Evolutionary conservation across 1,140 invertebrate species (phyloP), one percentile per base, ranked within the genome.

Genomic region (Pemphigus obesinymphae): DNA sequence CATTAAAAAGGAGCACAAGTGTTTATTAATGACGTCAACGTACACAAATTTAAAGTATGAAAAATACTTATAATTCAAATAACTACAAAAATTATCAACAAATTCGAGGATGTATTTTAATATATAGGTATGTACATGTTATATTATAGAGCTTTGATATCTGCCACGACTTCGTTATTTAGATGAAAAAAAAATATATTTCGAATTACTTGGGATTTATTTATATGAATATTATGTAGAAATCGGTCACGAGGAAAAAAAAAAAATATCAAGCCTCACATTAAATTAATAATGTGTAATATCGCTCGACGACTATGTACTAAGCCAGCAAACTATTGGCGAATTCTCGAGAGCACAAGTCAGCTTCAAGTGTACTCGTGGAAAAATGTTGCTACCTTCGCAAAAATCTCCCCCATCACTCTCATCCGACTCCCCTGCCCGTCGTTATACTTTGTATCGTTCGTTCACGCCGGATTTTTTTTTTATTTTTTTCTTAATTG

Each of bases 211-310:
- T n/a, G n/a, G 15, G 29, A 61, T 61, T 61, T 61, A 34, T 63
- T 63, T 34, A 20, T 63, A 63, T 31, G 61, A 20, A 63, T 29
- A 26, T 58, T 58, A 58, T 11, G 10, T 34, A 34, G 61, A 63
- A 63, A 63, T 63, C 61, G 61, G 61, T 63, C 61, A 34, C 31
- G 61, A 34, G 61, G 20, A 63, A 63, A 43, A 63, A 63, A 34
- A 66, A 63, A 45, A 70, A 70, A 45, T 70, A 45, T 70, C 40
- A 70, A 70, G 68, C 37, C 40, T 70, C 40, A 26, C 68, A 45
- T 70, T 70, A 70, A 70, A 70, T 70, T 70, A 70, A 70, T 70
- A 70, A 70, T 15, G 68, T n/a, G 68, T 70, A 70, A 70, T 70
- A 70, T 26, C 40, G 37, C 68, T 70, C 37, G 68, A 70, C 68